phyloP scores from a whole-genome alignment of 2,113 vertebrate species.

The Pogonocichla stellata region DNA sequence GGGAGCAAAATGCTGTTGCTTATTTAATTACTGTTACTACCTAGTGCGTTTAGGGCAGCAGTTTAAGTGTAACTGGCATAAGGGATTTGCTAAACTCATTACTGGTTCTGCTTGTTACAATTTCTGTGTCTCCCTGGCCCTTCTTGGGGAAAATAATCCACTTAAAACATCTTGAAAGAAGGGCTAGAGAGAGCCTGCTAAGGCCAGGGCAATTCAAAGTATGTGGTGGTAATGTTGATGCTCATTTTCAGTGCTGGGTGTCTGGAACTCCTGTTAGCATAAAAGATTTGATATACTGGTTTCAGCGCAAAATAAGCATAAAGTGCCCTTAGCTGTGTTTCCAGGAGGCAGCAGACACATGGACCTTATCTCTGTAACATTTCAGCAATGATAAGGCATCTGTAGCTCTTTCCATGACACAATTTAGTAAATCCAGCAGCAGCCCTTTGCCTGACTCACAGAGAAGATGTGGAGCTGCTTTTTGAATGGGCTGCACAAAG shows the following conservation, averaged over 20 bases:
- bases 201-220: not conserved
- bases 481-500: not conserved
- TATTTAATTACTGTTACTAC: not conserved
- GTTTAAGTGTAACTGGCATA: not conserved
- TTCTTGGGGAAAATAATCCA: not conserved
- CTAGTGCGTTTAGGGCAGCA: not conserved
- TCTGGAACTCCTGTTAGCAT: not conserved
- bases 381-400: slow-evolving; percentile 37
- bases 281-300: not conserved
- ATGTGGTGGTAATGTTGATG: not conserved
- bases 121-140: not conserved
- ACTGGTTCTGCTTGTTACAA: not conserved
- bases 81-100: slow-evolving; percentile 23
- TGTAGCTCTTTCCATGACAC: slow-evolving; percentile 28
- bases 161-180: not conserved
- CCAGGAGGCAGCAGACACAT: not conserved
- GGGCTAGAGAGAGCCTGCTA: not conserved
- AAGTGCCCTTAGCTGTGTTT: not conserved
- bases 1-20: not conserved
- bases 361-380: slow-evolving; percentile 13
- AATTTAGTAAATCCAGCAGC: not conserved
- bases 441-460: not conserved
- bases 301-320: not conserved
- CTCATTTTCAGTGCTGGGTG: not conserved
- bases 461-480: not conserved